These are phyloP conservation scores for Microplitis manilae DNA, from an alignment of 2,888 invertebrate genomes.

Conservation along the genomic window DNA sequence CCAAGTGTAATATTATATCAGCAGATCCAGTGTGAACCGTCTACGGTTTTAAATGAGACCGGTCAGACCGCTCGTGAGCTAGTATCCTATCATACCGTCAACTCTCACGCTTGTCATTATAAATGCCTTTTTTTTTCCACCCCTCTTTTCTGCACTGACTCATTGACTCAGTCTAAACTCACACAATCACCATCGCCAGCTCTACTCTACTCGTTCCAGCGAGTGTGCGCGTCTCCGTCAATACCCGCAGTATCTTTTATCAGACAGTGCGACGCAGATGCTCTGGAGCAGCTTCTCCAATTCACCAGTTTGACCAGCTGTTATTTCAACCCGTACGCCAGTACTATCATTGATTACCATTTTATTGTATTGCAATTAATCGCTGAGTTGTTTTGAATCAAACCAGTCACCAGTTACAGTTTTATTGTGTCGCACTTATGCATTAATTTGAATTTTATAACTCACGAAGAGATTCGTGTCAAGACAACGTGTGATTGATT, in stretches of 20 bases:
- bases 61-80: constrained; percentile 23
- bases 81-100: constrained; percentile 21
- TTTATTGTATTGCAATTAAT: no score
- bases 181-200: neutral
- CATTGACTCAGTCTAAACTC: neutral
- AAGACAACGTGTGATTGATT: constrained; percentile 21
- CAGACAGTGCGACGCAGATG: constrained; percentile 46
- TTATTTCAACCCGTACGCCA: neutral
- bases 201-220: constrained; percentile 33
- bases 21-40: no score
- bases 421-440: neutral
- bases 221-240: constrained; percentile 40
- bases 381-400: neutral
- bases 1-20: no score
- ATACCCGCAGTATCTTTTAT: constrained; percentile 46
- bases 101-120: constrained; percentile 14
- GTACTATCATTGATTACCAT: neutral
- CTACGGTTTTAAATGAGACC: neutral
- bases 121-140: constrained; percentile 15
- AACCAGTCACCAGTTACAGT: neutral
- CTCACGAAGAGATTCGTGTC: neutral
- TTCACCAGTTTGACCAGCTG: neutral
- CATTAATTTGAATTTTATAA: neutral
- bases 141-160: constrained; percentile 16
- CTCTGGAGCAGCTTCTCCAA: constrained; percentile 3